Percentiles rank a stretch among this genome's conserved stretches.
These are phyloP conservation scores for Ovis canadensis DNA, from an alignment of 2,113 vertebrate genomes.

Conservation along the genomic window DNA sequence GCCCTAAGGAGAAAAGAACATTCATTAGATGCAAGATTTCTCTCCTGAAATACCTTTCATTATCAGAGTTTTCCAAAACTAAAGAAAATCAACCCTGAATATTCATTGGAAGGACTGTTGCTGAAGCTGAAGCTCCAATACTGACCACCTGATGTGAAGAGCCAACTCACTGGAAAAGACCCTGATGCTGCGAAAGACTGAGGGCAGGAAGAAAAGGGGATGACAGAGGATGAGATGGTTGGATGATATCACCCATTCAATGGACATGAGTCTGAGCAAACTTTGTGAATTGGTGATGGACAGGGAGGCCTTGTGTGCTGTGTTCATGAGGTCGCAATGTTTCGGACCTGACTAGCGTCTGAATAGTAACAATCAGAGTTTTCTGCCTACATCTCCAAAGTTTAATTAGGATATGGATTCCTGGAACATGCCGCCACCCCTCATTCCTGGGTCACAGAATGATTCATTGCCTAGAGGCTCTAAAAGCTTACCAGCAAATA, in stretches of 20 bases:
- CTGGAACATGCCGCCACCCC: background rate
- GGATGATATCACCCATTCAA: background rate
- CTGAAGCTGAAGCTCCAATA: background rate
- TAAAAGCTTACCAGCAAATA: background rate
- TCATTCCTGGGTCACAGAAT: background rate
- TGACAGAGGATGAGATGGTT: background rate
- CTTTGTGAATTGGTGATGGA: background rate
- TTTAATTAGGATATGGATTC: background rate
- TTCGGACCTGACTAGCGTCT: background rate
- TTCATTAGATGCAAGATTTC: background rate
- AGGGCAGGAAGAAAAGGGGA: background rate
- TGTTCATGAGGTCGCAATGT: background rate
- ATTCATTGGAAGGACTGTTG: background rate
- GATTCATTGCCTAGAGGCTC: background rate
- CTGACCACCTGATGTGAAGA: background rate
- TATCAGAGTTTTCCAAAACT: background rate
- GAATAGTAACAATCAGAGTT: background rate
- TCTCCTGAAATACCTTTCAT: background rate
- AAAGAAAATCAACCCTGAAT: background rate
- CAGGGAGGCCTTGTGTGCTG: background rate
- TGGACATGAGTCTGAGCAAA: background rate
- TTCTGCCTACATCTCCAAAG: background rate
- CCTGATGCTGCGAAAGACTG: background rate
- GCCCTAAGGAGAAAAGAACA: slow-evolving; percentile 68
- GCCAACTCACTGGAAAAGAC: background rate